Evolutionary conservation across 2,797 vertebrate genomes (phyloP), one percentile per base, ranked within the genome.

Genomic region (Paramormyrops hopkinsi): DNA sequence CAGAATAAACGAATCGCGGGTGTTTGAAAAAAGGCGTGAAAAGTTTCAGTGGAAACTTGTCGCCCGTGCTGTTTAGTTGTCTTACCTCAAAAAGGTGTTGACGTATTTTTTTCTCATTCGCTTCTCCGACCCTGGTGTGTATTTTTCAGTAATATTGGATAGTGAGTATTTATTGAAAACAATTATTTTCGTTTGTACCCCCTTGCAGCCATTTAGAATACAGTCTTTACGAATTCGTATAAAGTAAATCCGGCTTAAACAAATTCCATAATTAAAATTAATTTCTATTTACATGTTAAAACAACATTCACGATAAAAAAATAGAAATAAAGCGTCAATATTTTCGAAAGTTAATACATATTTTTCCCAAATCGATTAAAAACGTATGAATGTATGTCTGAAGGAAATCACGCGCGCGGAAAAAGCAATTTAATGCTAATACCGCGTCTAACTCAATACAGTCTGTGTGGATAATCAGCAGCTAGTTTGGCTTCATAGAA

Each of bases 401-500:
- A 86, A 50, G 83, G 76, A 86, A 86, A 73, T 89, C 62, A 56
- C 22, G 25, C 90, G 89, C 87, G 89, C 91, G 89, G 90, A 92
- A 91, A 91, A 92, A 91, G 65, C 89, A 88, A 73, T 86, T 90
- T 69, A 86, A 73, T 76, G 62, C 46, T 86, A 59, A 86, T 88
- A 51, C 8, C 22, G 82, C 8, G 29, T 76, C 88, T 87, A 90
- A 91, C 90, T 51, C 46, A 51, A 54, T 69, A 29, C 7, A 56
- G 87, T n/a, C 17, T 87, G 73, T 92, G 53, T 89, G 65, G 86
- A 89, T 89, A 0, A 41, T 91, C 82, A 92, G 85, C 91, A 92
- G 3, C 51, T 79, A 90, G 92, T 89, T 89, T 62, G 59, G 76
- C 46, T 90, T 92, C 86, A 89, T 91, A 92, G 86, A 88, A 90